Evolutionary conservation across 2,888 invertebrate genomes (phyloP).

Genomic region (Athripsodes cinereus): DNA sequence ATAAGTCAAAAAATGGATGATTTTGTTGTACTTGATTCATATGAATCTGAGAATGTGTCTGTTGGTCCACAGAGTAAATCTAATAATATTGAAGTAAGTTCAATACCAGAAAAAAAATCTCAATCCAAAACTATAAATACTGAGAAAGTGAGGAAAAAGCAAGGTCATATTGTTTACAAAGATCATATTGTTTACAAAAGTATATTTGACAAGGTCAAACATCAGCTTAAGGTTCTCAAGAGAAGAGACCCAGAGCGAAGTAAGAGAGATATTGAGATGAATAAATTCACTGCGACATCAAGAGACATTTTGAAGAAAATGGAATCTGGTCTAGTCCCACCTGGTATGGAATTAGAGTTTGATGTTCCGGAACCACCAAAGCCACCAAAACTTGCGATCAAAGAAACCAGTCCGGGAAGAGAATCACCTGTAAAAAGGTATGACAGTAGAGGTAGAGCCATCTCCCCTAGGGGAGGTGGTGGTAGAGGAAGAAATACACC

Average conservation of each 20-base stretch:
- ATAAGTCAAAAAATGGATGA: not conserved
- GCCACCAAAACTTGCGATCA: not conserved
- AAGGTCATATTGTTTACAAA: not conserved
- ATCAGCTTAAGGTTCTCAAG: not conserved
- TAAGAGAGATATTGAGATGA: conserved; percentile 37
- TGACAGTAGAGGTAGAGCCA: not conserved
- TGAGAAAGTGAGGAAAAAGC: not conserved
- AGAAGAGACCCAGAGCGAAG: conserved; percentile 40
- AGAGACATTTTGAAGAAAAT: conserved; percentile 37
- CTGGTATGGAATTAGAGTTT: conserved; percentile 37
- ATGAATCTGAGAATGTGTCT: not conserved
- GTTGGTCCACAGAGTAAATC: not conserved
- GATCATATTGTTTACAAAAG: not conserved
- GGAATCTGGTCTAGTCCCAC: conserved; percentile 42
- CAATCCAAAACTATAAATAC: no score
- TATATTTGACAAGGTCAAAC: not conserved
- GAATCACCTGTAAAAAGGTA: not conserved
- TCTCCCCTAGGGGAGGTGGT: no score
- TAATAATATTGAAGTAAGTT: not conserved
- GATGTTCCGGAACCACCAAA: not conserved
- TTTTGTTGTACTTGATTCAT: not conserved
- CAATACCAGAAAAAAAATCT: no score
- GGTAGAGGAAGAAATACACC: no score
- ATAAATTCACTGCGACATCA: conserved; percentile 38
- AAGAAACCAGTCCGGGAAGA: not conserved